Conservation (phyloP, 1,140 invertebrate species). For the Cotesia glomerata region DNA sequence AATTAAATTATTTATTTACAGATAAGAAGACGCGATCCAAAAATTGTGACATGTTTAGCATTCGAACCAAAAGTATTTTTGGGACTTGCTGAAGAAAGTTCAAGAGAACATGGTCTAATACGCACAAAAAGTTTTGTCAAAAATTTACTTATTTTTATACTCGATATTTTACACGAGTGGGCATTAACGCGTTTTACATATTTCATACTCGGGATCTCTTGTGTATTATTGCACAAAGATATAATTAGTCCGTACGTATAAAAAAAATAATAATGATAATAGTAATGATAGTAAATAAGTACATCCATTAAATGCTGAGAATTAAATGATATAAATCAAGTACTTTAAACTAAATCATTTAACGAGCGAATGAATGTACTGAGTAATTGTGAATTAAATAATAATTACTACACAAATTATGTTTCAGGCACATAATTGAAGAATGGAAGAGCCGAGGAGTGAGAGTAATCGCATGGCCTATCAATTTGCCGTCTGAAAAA, state of each 20-base stretch:
- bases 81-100: slow-evolving; percentile 49
- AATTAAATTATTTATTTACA: slow-evolving; percentile 47
- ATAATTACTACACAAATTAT: slow-evolving; percentile 32
- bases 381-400: too few relatives aligned
- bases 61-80: slow-evolving; percentile 69
- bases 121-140: slow-evolving; percentile 56
- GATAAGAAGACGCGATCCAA: slow-evolving; percentile 70
- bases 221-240: slow-evolving; percentile 74
- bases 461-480: slow-evolving; percentile 69
- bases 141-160: slow-evolving; percentile 54
- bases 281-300: slow-evolving; percentile 20
- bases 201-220: slow-evolving; percentile 68
- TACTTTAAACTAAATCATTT: too few relatives aligned
- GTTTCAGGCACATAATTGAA: slow-evolving; percentile 64
- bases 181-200: slow-evolving; percentile 64
- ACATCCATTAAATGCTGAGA: slow-evolving; percentile 15
- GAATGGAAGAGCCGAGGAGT: slow-evolving; percentile 66
- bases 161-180: slow-evolving; percentile 67
- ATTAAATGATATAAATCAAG: neutral
- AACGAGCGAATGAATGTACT: too few relatives aligned
- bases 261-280: slow-evolving; percentile 27
- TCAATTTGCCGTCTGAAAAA: slow-evolving; percentile 73
- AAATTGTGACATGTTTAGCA: slow-evolving; percentile 70
- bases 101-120: slow-evolving; percentile 52
- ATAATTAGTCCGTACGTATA: slow-evolving; percentile 68